Conservation (phyloP, 2,113 vertebrate genomes). For the Silurus meridionalis region DNA sequence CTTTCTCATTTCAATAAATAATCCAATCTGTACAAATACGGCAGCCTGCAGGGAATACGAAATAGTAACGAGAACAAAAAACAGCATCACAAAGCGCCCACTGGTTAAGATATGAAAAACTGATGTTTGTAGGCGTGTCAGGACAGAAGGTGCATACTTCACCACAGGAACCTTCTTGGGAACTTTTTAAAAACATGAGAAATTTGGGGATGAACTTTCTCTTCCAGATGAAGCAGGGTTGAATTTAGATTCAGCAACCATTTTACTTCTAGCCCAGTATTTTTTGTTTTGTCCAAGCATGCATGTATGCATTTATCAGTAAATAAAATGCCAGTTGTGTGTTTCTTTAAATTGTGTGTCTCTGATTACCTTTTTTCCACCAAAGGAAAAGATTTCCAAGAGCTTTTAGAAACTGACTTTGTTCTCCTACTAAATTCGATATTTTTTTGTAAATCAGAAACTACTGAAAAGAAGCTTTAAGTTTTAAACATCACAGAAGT, state of each 20-base stretch:
- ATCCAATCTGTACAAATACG: slow-evolving; percentile 41
- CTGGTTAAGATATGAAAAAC: background rate
- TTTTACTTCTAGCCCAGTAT: background rate
- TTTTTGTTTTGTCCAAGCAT: background rate
- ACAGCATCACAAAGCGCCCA: background rate
- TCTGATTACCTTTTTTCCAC: background rate
- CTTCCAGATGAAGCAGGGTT: background rate
- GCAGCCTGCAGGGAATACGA: background rate
- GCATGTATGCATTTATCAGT: background rate
- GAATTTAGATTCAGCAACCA: background rate
- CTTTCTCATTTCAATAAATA: slow-evolving; percentile 36
- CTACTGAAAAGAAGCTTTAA: background rate
- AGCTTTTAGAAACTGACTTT: background rate
- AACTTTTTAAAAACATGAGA: background rate
- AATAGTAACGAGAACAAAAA: slow-evolving; percentile 14
- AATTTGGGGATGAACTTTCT: background rate
- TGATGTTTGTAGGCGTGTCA: background rate
- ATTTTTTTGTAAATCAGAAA: background rate
- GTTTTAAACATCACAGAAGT: background rate
- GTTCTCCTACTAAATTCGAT: background rate
- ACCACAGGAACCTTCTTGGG: background rate
- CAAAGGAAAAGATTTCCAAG: background rate
- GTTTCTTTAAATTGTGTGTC: background rate
- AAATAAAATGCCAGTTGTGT: background rate
- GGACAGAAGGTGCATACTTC: slow-evolving; percentile 22